phyloP scores from a whole-genome alignment of 2,888 invertebrate species.

The Anthrax anthrax region DNA sequence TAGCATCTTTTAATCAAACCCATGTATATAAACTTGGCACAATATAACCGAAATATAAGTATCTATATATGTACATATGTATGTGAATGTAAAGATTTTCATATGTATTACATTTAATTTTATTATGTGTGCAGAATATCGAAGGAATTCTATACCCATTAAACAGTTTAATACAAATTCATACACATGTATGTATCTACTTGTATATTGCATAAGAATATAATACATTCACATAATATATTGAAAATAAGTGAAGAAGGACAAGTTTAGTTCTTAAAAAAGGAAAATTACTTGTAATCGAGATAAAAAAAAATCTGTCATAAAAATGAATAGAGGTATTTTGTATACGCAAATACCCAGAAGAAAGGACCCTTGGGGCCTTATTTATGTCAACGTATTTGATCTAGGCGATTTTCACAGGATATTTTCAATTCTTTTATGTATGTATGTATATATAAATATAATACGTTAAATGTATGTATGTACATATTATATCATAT shows the following conservation, averaged over 20 bases:
- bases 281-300: slow-evolving; percentile 17
- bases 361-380: slow-evolving; percentile 33
- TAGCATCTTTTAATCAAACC: not conserved
- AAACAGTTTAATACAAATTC: no score
- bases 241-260: slow-evolving; percentile 3
- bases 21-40: not conserved
- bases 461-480: not conserved
- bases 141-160: no score
- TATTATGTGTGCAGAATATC: not conserved
- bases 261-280: slow-evolving; percentile 4
- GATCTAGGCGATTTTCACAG: slow-evolving; percentile 9
- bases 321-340: slow-evolving; percentile 20
- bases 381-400: slow-evolving; percentile 32
- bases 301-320: slow-evolving; percentile 32
- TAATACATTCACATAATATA: no score
- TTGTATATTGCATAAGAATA: no score
- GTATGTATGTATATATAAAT: not conserved
- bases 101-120: no score
- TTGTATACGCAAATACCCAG: slow-evolving; percentile 8
- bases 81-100: not conserved
- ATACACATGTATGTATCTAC: no score
- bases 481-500: not conserved
- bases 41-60: not conserved
- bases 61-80: slow-evolving; percentile 5
- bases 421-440: slow-evolving; percentile 9